Evolutionary conservation across 2,113 vertebrate genomes (phyloP).

Genomic region (Microcebus ravelobensis): DNA sequence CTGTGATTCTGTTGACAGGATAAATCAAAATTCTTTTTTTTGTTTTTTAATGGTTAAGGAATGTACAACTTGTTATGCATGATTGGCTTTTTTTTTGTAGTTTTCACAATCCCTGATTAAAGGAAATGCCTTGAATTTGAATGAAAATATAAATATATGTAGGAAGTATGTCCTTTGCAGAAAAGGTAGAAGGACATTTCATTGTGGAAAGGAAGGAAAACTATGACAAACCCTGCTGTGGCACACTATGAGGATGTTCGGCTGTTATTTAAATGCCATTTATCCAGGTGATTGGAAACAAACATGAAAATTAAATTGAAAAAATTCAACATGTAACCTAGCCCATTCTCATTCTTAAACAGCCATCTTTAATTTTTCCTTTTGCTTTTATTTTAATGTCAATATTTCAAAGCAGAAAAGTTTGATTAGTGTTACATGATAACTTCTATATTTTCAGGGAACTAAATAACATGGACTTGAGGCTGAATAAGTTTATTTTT

Average conservation of each 20-base stretch:
- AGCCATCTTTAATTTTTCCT: not conserved
- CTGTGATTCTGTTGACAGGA: not conserved
- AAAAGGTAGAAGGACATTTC: not conserved
- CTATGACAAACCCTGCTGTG: not conserved
- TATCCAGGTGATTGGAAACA: not conserved
- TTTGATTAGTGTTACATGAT: conserved; percentile 5
- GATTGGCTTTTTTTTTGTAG: not conserved
- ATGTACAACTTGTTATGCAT: not conserved
- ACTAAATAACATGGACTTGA: not conserved
- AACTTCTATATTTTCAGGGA: not conserved
- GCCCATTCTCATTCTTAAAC: not conserved
- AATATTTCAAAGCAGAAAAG: not conserved
- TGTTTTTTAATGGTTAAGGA: not conserved
- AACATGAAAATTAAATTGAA: not conserved
- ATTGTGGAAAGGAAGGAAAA: not conserved
- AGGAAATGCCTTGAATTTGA: not conserved
- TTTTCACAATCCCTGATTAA: not conserved
- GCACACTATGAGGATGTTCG: rapidly evolving
- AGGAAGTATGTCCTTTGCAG: not conserved
- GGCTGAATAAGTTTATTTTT: not conserved
- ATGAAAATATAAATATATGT: not conserved
- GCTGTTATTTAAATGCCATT: not conserved
- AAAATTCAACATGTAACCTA: not conserved
- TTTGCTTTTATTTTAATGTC: not conserved
- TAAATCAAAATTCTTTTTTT: not conserved